Evolutionary conservation across 1,140 invertebrate genomes (phyloP), one percentile per base, ranked within the genome.

Genomic region (Coenobita brevimanus): DNA sequence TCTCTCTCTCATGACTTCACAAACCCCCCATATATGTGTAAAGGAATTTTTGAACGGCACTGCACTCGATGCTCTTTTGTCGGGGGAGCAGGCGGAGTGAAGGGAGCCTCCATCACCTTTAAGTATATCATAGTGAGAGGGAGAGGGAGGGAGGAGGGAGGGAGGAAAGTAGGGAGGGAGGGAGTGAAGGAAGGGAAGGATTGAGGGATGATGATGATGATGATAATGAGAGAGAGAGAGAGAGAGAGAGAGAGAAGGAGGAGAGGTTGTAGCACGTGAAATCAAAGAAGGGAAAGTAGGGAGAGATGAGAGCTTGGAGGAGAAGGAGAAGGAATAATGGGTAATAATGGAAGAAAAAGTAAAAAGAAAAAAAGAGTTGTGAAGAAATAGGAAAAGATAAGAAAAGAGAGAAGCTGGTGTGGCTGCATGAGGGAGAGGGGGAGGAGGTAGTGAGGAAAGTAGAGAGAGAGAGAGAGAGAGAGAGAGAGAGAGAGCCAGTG

Each of bases 51-150:
- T 71, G 21, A 54, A 54, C 27, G 64, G 0, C 41, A 24, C n/a
- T 33, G 67, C 24, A 15, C 67, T 38, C 41, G 24, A 71, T 38
- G 67, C 67, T 38, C 36, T 71, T 71, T 71, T 71, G 10, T 27
- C 36, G 67, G 46, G 3, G 73, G 73, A 27, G 43, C 27, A 46
- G 46, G 38, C 46, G 17, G n/a, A 50, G 46, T 33, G 27, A 24
- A 24, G 76, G 50, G 76, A 17, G n/a, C 76, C 57, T 24, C 76
- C 76, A 50, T 79, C 76, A 79, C 76, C 76, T 79, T 79, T 79
- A 79, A 79, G 76, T 79, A 57, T 57, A 79, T 24, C 50, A 79
- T 41, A 79, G 76, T 30, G 17, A 79, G 43, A 33, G 76, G 41
- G 27, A 79, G 43, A 41, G 50, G 30, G 50, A 24, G 50, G 13